Evolutionary conservation across 30 jellyfish, hydroid and myxozoan species (phyloP).

Genomic region (Chironex yamaguchii): DNA sequence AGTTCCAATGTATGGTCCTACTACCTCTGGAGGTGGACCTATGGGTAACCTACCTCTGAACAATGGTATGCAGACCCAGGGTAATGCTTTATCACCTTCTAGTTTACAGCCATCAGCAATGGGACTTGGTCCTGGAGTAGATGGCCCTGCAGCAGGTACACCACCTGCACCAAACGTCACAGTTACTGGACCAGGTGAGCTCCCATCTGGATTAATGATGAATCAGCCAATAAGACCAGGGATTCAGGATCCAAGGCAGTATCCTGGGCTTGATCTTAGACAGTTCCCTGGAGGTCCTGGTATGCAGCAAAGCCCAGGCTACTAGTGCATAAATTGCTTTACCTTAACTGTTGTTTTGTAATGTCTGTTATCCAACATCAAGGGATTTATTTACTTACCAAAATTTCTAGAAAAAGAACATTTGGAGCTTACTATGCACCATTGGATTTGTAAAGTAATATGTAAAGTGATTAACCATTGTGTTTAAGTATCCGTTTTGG

Average conservation of each 20-base stretch:
- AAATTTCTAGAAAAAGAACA: too few species aligned
- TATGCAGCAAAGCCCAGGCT: background rate
- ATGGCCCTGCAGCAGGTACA: background rate
- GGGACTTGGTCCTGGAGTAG: background rate
- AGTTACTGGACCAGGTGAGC: slow-evolving; percentile 54
- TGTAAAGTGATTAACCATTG: too few species aligned
- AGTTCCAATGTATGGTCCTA: background rate
- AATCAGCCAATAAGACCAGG: slow-evolving; percentile 49
- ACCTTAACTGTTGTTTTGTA: too few species aligned
- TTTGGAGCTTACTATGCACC: too few species aligned
- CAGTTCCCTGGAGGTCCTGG: background rate
- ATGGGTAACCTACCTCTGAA: background rate
- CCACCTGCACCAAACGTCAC: slow-evolving; percentile 52
- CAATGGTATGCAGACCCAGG: background rate
- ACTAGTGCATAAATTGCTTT: too few species aligned
- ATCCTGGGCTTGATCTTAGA: background rate
- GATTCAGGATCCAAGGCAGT: slow-evolving; percentile 4
- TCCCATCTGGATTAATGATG: slow-evolving; percentile 66
- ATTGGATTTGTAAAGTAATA: too few species aligned
- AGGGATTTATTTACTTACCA: too few species aligned
- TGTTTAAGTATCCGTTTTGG: too few species aligned
- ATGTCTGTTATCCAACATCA: too few species aligned
- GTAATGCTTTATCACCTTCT: background rate
- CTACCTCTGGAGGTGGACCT: background rate
- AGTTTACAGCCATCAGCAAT: background rate